Conservation (phyloP, 2,797 vertebrate genomes). For the Acridotheres tristis region DNA sequence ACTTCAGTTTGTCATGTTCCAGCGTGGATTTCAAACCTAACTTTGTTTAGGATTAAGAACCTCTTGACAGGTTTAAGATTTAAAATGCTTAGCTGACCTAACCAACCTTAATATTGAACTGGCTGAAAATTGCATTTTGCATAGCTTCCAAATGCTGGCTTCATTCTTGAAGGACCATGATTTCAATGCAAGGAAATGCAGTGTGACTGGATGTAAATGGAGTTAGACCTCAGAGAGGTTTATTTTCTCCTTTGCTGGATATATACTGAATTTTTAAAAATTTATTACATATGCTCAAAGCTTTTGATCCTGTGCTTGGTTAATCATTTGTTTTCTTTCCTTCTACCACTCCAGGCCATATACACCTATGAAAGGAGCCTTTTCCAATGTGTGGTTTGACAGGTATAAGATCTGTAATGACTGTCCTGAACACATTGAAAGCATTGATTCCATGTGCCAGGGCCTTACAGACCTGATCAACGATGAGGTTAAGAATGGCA, state of each 20-base stretch:
- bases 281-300: background rate
- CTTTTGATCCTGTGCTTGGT: background rate
- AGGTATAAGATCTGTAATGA: slow-evolving; percentile 84
- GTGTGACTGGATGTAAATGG: background rate
- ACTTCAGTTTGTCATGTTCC: background rate
- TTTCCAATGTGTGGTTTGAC: slow-evolving; percentile 90
- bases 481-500: slow-evolving; percentile 81
- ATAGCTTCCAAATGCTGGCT: background rate
- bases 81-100: background rate
- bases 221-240: background rate
- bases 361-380: slow-evolving; percentile 82
- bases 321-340: slow-evolving; percentile 4
- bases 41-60: background rate
- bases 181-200: background rate
- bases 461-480: slow-evolving; percentile 80
- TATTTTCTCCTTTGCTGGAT: background rate
- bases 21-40: background rate
- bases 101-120: background rate
- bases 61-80: background rate
- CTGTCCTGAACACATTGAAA: slow-evolving; percentile 86
- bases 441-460: slow-evolving; percentile 83
- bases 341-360: slow-evolving; percentile 79
- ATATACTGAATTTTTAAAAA: background rate
- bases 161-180: background rate
- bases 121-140: background rate